Percentiles rank a stretch among this genome's conserved stretches.
phyloP scores from a whole-genome alignment of 2,888 invertebrate genomes.

The Atrina japonica region DNA sequence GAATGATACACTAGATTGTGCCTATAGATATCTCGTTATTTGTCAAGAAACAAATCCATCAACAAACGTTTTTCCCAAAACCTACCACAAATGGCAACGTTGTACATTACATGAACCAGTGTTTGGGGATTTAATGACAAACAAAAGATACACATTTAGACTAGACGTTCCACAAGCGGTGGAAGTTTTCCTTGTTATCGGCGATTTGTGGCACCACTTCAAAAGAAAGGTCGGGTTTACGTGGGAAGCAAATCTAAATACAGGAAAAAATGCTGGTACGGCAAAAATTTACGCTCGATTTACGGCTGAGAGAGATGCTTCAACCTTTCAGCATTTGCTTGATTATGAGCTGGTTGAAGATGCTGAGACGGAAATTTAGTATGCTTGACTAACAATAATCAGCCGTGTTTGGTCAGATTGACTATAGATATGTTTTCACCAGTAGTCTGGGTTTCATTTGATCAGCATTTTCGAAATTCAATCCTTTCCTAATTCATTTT shows the following conservation, averaged over 20 bases:
- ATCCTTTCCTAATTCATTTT: too few relatives aligned
- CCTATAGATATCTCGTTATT: slow-evolving; percentile 75
- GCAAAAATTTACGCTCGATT: slow-evolving; percentile 75
- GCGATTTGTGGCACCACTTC: slow-evolving; percentile 74
- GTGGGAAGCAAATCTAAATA: slow-evolving; percentile 75
- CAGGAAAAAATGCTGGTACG: slow-evolving; percentile 57
- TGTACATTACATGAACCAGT: slow-evolving; percentile 77
- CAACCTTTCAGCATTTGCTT: slow-evolving; percentile 74
- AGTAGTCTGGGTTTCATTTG: too few relatives aligned
- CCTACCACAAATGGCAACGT: slow-evolving; percentile 74
- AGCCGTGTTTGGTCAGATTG: too few relatives aligned
- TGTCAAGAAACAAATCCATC: slow-evolving; percentile 73
- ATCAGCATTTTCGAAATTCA: too few relatives aligned
- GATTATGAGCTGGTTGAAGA: slow-evolving; percentile 75
- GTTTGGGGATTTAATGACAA: slow-evolving; percentile 74
- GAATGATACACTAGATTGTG: slow-evolving; percentile 70
- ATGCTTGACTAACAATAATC: too few relatives aligned
- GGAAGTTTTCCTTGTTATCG: slow-evolving; percentile 75
- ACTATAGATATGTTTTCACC: too few relatives aligned
- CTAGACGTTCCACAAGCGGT: slow-evolving; percentile 75
- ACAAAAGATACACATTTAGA: slow-evolving; percentile 74
- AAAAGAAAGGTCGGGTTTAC: slow-evolving; percentile 69
- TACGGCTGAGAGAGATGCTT: slow-evolving; percentile 66
- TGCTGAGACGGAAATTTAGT: slow-evolving; percentile 72
- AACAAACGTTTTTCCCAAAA: slow-evolving; percentile 72